Conservation (phyloP, 2,797 vertebrate genomes). For the Acanthornis magna region DNA sequence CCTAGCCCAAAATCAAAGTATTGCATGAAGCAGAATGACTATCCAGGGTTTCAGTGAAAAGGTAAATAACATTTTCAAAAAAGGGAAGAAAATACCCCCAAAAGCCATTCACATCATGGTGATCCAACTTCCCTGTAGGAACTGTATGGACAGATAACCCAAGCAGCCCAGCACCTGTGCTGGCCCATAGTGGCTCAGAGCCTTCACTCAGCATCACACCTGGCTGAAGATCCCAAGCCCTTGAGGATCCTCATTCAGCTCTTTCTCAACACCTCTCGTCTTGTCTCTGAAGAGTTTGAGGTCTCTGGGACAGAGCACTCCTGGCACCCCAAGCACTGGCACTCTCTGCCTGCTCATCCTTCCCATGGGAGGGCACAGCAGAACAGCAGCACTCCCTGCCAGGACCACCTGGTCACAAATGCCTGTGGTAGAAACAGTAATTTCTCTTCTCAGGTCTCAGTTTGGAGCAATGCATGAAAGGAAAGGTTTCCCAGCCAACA, state of each 20-base stretch:
- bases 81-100: not conserved
- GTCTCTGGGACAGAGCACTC: not conserved
- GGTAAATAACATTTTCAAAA: not conserved
- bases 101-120: not conserved
- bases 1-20: not conserved
- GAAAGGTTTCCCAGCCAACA: slow-evolving; percentile 49
- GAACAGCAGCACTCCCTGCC: not conserved
- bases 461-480: not conserved
- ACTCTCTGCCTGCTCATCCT: not conserved
- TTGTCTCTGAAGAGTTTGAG: not conserved
- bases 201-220: fast-evolving
- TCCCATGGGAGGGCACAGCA: not conserved
- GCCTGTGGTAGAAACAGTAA: not conserved
- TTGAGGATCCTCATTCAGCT: not conserved
- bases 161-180: not conserved
- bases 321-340: not conserved
- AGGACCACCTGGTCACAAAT: not conserved
- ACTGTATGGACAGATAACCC: not conserved
- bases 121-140: not conserved
- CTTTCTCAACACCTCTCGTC: not conserved
- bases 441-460: not conserved
- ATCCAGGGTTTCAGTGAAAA: not conserved
- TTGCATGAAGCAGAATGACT: not conserved
- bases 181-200: not conserved
- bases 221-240: not conserved